Evolutionary conservation across 2,113 vertebrate species (phyloP).

Genomic region (Ophthalmolycus amberensis): DNA sequence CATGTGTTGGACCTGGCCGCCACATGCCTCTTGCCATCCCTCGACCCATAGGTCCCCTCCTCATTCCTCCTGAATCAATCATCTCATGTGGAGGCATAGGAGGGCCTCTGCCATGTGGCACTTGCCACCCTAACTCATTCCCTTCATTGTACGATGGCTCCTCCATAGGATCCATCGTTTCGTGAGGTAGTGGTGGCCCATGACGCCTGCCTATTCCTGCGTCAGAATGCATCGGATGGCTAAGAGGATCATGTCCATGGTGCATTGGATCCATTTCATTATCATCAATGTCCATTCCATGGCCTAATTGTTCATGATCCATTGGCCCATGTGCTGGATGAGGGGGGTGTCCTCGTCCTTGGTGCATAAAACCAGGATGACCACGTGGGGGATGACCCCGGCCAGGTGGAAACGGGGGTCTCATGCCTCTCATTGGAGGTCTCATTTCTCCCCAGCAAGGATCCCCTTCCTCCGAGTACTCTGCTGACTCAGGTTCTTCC

Average conservation of each 20-base stretch:
- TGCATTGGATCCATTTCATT: slow-evolving; percentile 75
- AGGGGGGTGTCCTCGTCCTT: slow-evolving; percentile 74
- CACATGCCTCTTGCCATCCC: slow-evolving; percentile 78
- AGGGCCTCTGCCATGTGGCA: slow-evolving; percentile 58
- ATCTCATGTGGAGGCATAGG: slow-evolving; percentile 71
- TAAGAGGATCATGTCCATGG: slow-evolving; percentile 75
- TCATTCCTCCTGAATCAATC: slow-evolving; percentile 61
- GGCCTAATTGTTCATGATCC: slow-evolving; percentile 66
- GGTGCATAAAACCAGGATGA: slow-evolving; percentile 83
- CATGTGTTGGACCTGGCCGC: slow-evolving; percentile 82
- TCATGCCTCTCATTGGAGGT: slow-evolving; percentile 83
- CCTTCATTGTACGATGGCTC: slow-evolving; percentile 61
- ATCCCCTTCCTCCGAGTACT: slow-evolving; percentile 88
- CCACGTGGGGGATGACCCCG: slow-evolving; percentile 83
- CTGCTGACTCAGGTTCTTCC: slow-evolving; percentile 85
- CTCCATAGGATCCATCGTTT: slow-evolving; percentile 59
- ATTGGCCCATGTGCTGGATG: slow-evolving; percentile 69
- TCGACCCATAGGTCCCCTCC: slow-evolving; percentile 83
- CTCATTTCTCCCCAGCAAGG: slow-evolving; percentile 87
- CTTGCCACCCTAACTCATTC: slow-evolving; percentile 60
- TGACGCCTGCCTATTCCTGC: slow-evolving; percentile 70
- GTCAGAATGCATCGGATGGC: slow-evolving; percentile 83
- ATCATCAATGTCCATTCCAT: slow-evolving; percentile 65
- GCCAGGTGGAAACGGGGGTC: slow-evolving; percentile 80
- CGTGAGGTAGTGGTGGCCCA: slow-evolving; percentile 79